Evolutionary conservation across 2,797 vertebrate genomes (phyloP), one percentile per base, ranked within the genome.

Genomic region (Paramormyrops hopkinsi): DNA sequence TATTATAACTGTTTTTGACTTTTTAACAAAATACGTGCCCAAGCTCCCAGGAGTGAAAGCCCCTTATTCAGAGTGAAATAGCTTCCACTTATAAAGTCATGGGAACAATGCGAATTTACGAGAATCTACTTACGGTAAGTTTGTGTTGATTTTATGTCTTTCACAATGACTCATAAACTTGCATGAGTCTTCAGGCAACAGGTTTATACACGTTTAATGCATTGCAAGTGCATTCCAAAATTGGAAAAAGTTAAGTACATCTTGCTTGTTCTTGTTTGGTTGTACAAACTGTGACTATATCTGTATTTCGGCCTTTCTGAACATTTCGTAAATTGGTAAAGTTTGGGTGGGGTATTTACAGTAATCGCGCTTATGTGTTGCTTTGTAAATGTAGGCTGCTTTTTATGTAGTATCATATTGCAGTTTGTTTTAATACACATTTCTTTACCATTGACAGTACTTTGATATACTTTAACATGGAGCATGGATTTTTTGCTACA

Each of bases 51-150:
- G 11, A 33, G 90, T 25, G 89, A 92, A 90, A 48, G 12, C 92
- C 93, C 85, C 91, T 92, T 0, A 82, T 73, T 87, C 76, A 93
- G 88, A 94, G 93, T 12, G 46, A 91, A 76, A 87, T 91, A 85
- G 56, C 94, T 92, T 93, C 90, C 89, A 91, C 92, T 93, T 89
- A 94, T 91, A 92, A 94, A 62, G 50, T 51, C 93, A 93, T 91
- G 93, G 82, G 69, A 92, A 88, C 73, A 95, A 91, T 92, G 92
- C 91, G 93, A 95, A 93, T 93, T 95, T 89, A 12, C 84, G 53
- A 89, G 88, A 92, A 92, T 94, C 65, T 73, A 44, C 53, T 86
- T 89, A 51, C 90, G 88, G 91, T 92, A 86, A 86, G 90, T 59
- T 9, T 33, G 53, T 73, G 33, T 37, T 37, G 41, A 84, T 65